A percentile compares a stretch with the other conserved stretches of the same genome.
Evolutionary conservation across 2,113 vertebrate species (phyloP).

Genomic region (Pollachius pollachius): DNA sequence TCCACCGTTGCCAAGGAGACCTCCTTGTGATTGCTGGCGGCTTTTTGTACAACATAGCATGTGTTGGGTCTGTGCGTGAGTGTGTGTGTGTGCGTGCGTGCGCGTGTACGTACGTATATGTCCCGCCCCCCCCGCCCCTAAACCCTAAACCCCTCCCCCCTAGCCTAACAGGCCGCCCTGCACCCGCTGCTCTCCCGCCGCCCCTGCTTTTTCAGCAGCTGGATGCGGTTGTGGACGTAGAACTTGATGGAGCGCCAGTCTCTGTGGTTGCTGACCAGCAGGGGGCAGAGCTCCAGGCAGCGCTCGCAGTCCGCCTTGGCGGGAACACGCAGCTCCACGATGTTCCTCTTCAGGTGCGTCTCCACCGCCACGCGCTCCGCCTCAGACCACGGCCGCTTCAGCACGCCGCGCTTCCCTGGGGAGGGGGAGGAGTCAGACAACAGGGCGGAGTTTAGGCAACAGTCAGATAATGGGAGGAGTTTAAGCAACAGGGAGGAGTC

Average conservation of each 20-base stretch:
- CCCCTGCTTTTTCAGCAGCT: slow-evolving; percentile 76
- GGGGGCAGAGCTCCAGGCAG: slow-evolving; percentile 75
- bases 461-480: no score
- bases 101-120: no score
- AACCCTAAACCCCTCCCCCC: not conserved
- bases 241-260: slow-evolving; percentile 81
- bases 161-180: slow-evolving; percentile 51
- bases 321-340: slow-evolving; percentile 73
- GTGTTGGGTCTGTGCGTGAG: no score
- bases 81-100: no score
- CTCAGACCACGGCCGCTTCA: slow-evolving; percentile 79
- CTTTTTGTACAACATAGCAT: not conserved
- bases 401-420: slow-evolving; percentile 75
- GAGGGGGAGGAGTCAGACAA: not conserved
- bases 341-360: slow-evolving; percentile 75
- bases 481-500: no score
- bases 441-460: not conserved
- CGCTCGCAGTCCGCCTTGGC: slow-evolving; percentile 79
- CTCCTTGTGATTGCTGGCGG: slow-evolving; percentile 49
- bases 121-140: not conserved
- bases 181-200: slow-evolving; percentile 58
- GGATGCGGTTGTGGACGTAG: slow-evolving; percentile 80
- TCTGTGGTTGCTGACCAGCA: slow-evolving; percentile 76
- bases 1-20: slow-evolving; percentile 3
- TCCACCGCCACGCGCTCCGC: slow-evolving; percentile 76